Conservation (phyloP, 2,797 vertebrate genomes). For the Phaenicophaeus curvirostris region DNA sequence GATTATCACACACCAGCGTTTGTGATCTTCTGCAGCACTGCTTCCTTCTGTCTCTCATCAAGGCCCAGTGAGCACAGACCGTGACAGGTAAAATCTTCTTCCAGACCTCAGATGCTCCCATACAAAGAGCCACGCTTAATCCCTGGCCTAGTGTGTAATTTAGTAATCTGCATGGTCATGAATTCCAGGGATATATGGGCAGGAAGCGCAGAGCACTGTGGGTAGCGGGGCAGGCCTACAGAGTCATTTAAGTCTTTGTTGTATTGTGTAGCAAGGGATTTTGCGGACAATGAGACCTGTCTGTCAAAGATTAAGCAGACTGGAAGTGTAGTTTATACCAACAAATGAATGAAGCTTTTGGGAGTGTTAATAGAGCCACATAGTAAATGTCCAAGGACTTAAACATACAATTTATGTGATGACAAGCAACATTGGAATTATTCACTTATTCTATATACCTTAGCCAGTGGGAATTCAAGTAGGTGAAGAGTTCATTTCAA, state of each 20-base stretch:
- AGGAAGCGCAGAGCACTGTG: constrained; percentile 88
- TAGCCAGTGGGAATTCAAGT: constrained; percentile 67
- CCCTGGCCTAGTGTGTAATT: constrained; percentile 83
- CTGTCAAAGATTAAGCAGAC: constrained; percentile 90
- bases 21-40: constrained; percentile 76
- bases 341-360: constrained; percentile 77
- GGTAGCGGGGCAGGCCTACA: constrained; percentile 81
- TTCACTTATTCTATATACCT: constrained; percentile 74
- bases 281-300: constrained; percentile 87
- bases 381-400: constrained; percentile 70
- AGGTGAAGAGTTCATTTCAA: constrained; percentile 59
- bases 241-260: constrained; percentile 85
- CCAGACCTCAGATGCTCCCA: constrained; percentile 80
- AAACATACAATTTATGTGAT: constrained; percentile 79
- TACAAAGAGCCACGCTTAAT: constrained; percentile 89
- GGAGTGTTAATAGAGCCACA: constrained; percentile 76
- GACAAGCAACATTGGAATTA: constrained; percentile 69
- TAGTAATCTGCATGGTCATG: constrained; percentile 92
- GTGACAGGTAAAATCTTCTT: constrained; percentile 94
- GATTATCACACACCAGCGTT: constrained; percentile 74
- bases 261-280: constrained; percentile 88
- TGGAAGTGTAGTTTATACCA: constrained; percentile 81
- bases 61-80: constrained; percentile 84
- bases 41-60: constrained; percentile 83
- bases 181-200: constrained; percentile 85